Evolutionary conservation across 2,888 invertebrate species (phyloP).

Genomic region (Cephus spinipes): DNA sequence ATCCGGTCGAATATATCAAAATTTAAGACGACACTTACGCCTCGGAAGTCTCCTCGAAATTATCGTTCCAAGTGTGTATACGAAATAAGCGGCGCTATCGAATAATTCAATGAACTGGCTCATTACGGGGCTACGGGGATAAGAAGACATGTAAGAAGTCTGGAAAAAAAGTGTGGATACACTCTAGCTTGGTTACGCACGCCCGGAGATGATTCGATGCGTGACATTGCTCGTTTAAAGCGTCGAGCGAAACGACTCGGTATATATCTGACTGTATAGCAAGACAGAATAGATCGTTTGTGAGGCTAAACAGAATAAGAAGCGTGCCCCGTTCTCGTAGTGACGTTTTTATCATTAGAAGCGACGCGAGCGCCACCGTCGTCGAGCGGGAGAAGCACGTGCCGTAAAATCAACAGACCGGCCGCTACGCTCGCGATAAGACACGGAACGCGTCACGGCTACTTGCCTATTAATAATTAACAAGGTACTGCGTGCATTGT

Average conservation of each 20-base stretch:
- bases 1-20: neutral
- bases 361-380: neutral
- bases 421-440: neutral
- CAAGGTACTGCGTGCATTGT: neutral
- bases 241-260: neutral
- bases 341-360: neutral
- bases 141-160: constrained; percentile 20
- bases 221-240: constrained; percentile 56
- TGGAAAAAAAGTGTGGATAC: constrained; percentile 38
- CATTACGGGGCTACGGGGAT: constrained; percentile 29
- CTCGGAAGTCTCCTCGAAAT: neutral
- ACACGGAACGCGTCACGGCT: neutral
- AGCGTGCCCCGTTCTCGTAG: neutral
- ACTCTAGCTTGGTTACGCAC: constrained; percentile 47
- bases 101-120: constrained; percentile 55
- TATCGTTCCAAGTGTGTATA: neutral
- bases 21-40: neutral
- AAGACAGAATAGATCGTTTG: neutral
- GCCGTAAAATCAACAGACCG: neutral
- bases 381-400: neutral
- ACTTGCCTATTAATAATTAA: neutral
- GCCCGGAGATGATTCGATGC: constrained; percentile 53
- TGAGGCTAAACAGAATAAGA: neutral
- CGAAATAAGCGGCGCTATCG: constrained; percentile 29
- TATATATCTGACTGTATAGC: neutral